Evolutionary conservation across 2,113 vertebrate genomes (phyloP).

Genomic region (Xiphophorus couchianus): DNA sequence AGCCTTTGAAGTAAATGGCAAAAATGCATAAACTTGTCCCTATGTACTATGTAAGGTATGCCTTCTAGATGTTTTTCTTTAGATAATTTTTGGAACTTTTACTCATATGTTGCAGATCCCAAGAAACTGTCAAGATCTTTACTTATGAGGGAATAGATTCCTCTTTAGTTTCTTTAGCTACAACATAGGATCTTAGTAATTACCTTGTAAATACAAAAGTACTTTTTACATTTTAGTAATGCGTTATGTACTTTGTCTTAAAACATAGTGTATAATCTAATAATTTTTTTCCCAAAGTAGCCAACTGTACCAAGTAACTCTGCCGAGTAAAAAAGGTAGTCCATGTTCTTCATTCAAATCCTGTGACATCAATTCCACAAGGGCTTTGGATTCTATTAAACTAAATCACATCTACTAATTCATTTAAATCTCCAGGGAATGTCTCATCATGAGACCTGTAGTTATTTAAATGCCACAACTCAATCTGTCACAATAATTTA

Average conservation of each 20-base stretch:
- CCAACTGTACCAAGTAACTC: not conserved
- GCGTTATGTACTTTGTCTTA: not conserved
- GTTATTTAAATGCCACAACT: conserved; percentile 14
- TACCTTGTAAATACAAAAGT: not conserved
- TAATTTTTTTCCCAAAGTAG: not conserved
- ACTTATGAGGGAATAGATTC: not conserved
- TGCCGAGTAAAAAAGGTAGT: not conserved
- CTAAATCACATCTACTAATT: conserved; percentile 35
- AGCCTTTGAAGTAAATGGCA: too few species aligned
- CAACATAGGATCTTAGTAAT: not conserved
- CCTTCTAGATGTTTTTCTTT: too few species aligned
- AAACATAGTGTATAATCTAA: not conserved
- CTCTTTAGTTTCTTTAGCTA: not conserved
- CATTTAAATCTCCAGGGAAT: conserved; percentile 4
- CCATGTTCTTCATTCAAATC: conserved; percentile 22
- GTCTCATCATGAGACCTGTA: conserved; percentile 14
- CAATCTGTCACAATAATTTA: conserved; percentile 2
- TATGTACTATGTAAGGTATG: too few species aligned
- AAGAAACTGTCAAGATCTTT: not conserved
- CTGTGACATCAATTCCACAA: conserved; percentile 27
- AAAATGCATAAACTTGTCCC: too few species aligned
- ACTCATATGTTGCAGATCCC: not conserved
- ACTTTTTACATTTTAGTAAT: too few species aligned
- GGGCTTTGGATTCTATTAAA: conserved; percentile 29
- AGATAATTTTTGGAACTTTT: not conserved